Conservation (phyloP, 2,797 vertebrate species). For the Diceros bicornis region DNA sequence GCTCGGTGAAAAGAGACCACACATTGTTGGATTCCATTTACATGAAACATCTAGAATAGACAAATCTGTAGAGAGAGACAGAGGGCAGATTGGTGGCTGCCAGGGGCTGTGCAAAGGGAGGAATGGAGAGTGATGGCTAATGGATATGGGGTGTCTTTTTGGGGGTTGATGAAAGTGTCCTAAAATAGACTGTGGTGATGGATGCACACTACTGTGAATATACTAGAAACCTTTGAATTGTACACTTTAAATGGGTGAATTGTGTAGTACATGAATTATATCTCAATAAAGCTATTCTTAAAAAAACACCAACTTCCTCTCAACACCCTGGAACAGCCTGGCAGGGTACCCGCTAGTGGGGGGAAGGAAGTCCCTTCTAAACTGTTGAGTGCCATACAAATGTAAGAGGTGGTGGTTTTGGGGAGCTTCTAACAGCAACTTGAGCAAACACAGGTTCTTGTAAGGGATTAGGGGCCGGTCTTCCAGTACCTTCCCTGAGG, state of each 20-base stretch:
- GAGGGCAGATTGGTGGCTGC: background rate
- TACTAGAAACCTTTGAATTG: background rate
- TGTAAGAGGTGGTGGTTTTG: background rate
- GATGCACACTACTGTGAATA: background rate
- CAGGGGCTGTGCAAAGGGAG: background rate
- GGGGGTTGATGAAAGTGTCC: background rate
- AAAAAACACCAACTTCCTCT: background rate
- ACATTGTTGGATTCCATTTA: background rate
- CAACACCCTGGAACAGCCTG: background rate
- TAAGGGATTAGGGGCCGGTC: background rate
- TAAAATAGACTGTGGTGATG: background rate
- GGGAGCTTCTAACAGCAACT: background rate
- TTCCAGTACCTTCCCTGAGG: background rate
- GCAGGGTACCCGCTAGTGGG: rapidly evolving
- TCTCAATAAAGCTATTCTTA: background rate
- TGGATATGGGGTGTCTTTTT: background rate
- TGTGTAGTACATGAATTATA: background rate
- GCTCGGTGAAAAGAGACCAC: background rate
- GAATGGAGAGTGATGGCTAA: background rate
- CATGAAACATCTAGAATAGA: too few relatives aligned
- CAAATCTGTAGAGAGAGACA: background rate
- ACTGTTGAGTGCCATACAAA: background rate
- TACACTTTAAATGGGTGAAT: background rate
- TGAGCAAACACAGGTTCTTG: background rate
- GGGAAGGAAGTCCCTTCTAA: background rate